Evolutionary conservation across 2,888 invertebrate species (phyloP).

Genomic region (Drosophila koepferae): DNA sequence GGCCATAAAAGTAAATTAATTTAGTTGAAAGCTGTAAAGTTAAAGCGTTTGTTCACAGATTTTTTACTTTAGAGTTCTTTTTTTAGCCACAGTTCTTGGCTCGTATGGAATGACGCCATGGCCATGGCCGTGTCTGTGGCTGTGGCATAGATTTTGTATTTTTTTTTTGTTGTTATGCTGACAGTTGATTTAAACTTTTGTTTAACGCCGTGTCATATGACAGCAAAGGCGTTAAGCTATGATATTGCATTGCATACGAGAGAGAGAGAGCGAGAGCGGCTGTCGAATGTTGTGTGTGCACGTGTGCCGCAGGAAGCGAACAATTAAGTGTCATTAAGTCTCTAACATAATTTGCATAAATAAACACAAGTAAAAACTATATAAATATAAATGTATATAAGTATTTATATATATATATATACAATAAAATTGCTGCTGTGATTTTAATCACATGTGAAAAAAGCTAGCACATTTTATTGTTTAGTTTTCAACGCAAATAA

Average conservation of each 20-base stretch:
- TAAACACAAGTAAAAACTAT: slow-evolving; percentile 29
- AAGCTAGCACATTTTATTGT: slow-evolving; percentile 70
- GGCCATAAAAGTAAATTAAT: slow-evolving; percentile 83
- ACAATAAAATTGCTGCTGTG: slow-evolving; percentile 33
- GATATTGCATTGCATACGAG: slow-evolving; percentile 20
- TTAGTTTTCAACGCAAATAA: slow-evolving; percentile 54
- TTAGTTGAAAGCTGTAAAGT: slow-evolving; percentile 84
- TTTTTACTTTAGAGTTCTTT: slow-evolving; percentile 54
- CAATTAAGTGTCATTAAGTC: slow-evolving; percentile 71
- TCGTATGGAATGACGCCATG: slow-evolving; percentile 10
- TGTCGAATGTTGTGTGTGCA: slow-evolving; percentile 14
- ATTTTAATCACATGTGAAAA: slow-evolving; percentile 74
- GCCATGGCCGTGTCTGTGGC: slow-evolving; percentile 33
- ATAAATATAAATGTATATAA: slow-evolving; percentile 31
- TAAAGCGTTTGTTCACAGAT: slow-evolving; percentile 79
- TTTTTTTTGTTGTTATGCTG: slow-evolving; percentile 40
- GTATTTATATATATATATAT: slow-evolving; percentile 32
- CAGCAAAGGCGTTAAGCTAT: slow-evolving; percentile 72
- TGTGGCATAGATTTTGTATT: slow-evolving; percentile 48
- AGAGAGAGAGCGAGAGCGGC: neutral
- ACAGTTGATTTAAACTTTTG: slow-evolving; percentile 62
- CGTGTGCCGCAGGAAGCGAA: slow-evolving; percentile 45
- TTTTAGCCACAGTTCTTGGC: slow-evolving; percentile 12
- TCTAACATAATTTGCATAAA: slow-evolving; percentile 57
- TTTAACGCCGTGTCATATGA: slow-evolving; percentile 73